Percentiles rank a stretch among this genome's conserved stretches.
These are phyloP conservation scores for Lasiommata megera DNA, from an alignment of 2,888 invertebrate species.

Conservation along the genomic window DNA sequence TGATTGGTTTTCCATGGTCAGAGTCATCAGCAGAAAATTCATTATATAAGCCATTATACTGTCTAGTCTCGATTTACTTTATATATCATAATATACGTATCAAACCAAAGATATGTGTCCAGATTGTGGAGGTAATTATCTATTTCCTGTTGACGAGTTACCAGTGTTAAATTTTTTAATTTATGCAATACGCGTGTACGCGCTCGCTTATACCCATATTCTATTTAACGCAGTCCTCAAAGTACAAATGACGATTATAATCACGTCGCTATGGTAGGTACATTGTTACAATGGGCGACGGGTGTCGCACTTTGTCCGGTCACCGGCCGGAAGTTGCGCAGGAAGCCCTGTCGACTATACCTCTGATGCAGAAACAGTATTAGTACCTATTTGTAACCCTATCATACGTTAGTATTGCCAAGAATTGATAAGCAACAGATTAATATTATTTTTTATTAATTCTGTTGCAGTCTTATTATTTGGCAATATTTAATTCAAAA, in stretches of 20 bases:
- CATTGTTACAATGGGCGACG: constrained; percentile 20
- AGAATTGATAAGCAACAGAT: not conserved
- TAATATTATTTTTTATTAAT: too few species aligned
- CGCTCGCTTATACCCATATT: not conserved
- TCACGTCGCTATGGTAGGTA: constrained; percentile 11
- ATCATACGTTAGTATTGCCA: not conserved
- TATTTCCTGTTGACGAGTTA: too few species aligned
- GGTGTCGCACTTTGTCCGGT: constrained; percentile 23
- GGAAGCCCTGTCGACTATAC: constrained; percentile 23
- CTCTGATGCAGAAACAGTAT: constrained; percentile 12
- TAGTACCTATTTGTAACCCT: not conserved
- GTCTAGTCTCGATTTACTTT: too few species aligned
- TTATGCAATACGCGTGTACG: not conserved
- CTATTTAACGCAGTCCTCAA: not conserved
- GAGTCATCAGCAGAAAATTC: too few species aligned
- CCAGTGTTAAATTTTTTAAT: too few species aligned
- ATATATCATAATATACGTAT: too few species aligned
- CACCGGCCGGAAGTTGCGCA: constrained; percentile 24
- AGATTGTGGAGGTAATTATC: too few species aligned
- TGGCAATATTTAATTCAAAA: too few species aligned
- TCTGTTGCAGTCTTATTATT: too few species aligned
- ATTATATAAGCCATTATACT: too few species aligned
- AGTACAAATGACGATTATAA: constrained; percentile 10
- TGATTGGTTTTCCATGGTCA: too few species aligned
- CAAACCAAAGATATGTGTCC: too few species aligned